Base-by-base conservation (phyloP, 2,113 vertebrate species). In the Ailuropoda melanoleuca region DNA sequence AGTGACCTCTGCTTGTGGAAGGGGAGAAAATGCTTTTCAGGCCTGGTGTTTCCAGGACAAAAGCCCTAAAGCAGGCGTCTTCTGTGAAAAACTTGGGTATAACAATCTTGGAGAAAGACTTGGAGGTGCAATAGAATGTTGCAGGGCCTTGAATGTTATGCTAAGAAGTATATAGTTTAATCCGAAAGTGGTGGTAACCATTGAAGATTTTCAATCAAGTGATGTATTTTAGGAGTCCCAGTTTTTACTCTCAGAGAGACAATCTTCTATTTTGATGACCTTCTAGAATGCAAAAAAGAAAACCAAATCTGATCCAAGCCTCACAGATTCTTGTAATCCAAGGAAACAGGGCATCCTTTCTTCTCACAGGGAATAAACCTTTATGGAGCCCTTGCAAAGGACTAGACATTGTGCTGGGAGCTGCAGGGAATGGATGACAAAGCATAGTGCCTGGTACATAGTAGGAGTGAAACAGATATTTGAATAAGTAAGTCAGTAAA, bases 221-320 rank as follows among this genome's bases (percentile, higher is more conserved):
- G n/a, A 46, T 84, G 39, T 84, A 64, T 93, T 96, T 93, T 92
- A 80, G 50, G 90, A 95, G 37, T 82, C 4, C 4, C 53, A 81
- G 13, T 82, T 92, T 92, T 97, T 96, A 92, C 80, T 95, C 50
- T 84, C 23, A 87, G 68, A 78, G 60, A 90, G 95, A 50, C 53
- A 90, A 24, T 48, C 37, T 78, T 58, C 39, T 70, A 64, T 83
- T 97, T 90, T 85, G 81, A 70, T 94, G 56, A 93, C 31, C 13
- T 94, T 93, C 50, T 34, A 87, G 19, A 92, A 83, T 86, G 23
- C 4, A 82, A 96, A 96, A 66, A 43, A 31, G 74, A 46, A 97
- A 89, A 95, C 12, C 23, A 77, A 93, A 74, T 95, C 72, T 97
- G 60, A 95, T 21, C 13, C 31, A 90, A 85, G 58, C 70, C 18